Evolutionary conservation across 1,140 invertebrate species (phyloP).

Genomic region (Bathynomus jamesi): DNA sequence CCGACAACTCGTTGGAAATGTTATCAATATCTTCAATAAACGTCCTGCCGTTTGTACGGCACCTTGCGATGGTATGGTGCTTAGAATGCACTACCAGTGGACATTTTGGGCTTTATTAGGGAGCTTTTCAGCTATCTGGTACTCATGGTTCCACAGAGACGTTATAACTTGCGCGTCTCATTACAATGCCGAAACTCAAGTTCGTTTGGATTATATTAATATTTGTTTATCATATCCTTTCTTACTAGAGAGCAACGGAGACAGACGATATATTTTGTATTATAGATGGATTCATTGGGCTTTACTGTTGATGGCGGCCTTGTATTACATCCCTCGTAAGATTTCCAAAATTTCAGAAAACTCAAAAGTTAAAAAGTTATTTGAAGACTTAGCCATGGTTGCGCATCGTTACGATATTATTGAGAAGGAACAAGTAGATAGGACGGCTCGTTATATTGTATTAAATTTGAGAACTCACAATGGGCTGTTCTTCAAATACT

Average conservation of each 20-base stretch:
- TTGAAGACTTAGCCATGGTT: constrained; percentile 3
- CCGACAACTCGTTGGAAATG: constrained; percentile 3
- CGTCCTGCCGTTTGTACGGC: background rate
- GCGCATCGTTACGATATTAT: background rate
- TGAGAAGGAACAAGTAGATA: constrained; percentile 13
- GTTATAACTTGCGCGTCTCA: constrained; percentile 9
- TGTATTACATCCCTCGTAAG: constrained; percentile 8
- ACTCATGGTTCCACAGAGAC: constrained; percentile 3
- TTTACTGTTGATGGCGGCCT: background rate
- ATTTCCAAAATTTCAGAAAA: constrained; percentile 8
- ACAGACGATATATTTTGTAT: background rate
- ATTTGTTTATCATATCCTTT: constrained; percentile 6
- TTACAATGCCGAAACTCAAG: constrained; percentile 14
- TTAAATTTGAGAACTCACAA: constrained; percentile 9
- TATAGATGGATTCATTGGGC: constrained; percentile 13
- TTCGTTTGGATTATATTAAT: constrained; percentile 4
- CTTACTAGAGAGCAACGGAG: background rate
- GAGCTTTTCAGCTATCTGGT: constrained; percentile 7
- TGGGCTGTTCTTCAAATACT: constrained; percentile 31
- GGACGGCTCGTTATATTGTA: constrained; percentile 3
- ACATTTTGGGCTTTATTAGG: constrained; percentile 6
- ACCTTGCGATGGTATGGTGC: constrained; percentile 4
- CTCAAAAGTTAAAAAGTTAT: constrained; percentile 6
- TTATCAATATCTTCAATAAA: constrained; percentile 1
- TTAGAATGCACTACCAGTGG: constrained; percentile 19